These are phyloP conservation scores for Noctua janthina DNA, from an alignment of 2,888 invertebrate species.

Conservation along the genomic window DNA sequence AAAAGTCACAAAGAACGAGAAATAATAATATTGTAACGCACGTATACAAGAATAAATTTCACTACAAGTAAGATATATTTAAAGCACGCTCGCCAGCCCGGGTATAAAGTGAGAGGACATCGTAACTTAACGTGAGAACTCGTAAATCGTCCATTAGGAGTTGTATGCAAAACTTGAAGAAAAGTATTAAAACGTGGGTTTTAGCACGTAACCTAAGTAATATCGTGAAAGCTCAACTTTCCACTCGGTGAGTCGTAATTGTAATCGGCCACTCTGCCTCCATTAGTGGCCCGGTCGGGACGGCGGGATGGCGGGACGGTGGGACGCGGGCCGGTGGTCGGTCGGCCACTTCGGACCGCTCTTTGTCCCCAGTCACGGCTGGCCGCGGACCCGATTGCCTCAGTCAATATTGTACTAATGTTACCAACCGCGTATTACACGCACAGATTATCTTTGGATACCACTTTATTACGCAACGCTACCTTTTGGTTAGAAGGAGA, in stretches of 20 bases:
- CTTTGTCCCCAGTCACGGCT: slow-evolving; percentile 65
- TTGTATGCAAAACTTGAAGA: slow-evolving; percentile 62
- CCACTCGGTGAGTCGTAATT: slow-evolving; percentile 80
- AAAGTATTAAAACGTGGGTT: slow-evolving; percentile 59
- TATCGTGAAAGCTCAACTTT: slow-evolving; percentile 79
- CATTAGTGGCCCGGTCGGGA: slow-evolving; percentile 73
- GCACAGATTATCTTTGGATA: slow-evolving; percentile 55
- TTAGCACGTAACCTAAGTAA: slow-evolving; percentile 63
- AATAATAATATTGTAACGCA: slow-evolving; percentile 35
- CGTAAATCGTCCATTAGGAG: slow-evolving; percentile 60
- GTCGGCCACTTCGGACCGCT: slow-evolving; percentile 67
- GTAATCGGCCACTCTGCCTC: slow-evolving; percentile 84
- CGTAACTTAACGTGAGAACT: slow-evolving; percentile 53
- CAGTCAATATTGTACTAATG: slow-evolving; percentile 69
- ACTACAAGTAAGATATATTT: slow-evolving; percentile 35
- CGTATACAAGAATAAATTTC: slow-evolving; percentile 31
- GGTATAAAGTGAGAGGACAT: slow-evolving; percentile 45
- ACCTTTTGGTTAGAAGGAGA: slow-evolving; percentile 5
- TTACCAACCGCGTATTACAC: slow-evolving; percentile 36
- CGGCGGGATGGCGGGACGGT: slow-evolving; percentile 59
- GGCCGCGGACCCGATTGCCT: slow-evolving; percentile 53
- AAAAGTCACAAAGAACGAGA: slow-evolving; percentile 27
- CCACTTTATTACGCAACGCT: slow-evolving; percentile 42
- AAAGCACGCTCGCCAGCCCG: slow-evolving; percentile 37
- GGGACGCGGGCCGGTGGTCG: slow-evolving; percentile 57